Percentiles rank a stretch among this genome's conserved stretches.
Evolutionary conservation across 23 tunicate species (phyloP).

Genomic region (Aplidium turbinatum): DNA sequence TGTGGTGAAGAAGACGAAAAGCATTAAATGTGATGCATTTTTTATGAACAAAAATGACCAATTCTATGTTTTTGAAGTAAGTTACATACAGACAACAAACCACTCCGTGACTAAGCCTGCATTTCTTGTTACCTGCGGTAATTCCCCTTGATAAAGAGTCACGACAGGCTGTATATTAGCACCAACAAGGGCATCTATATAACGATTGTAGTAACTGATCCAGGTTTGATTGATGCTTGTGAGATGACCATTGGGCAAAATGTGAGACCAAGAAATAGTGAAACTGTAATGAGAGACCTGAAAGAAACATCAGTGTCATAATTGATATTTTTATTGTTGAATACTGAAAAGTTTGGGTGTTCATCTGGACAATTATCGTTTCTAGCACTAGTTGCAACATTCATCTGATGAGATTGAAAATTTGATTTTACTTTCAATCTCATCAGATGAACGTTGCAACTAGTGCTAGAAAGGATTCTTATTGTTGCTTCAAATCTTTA

Average conservation of each 20-base stretch:
- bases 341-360: too few relatives aligned
- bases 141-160: slow-evolving; percentile 67
- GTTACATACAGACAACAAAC: background rate
- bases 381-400: too few relatives aligned
- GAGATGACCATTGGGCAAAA: slow-evolving; percentile 42
- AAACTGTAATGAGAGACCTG: slow-evolving; percentile 61
- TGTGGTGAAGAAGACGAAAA: too few relatives aligned
- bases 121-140: slow-evolving; percentile 13
- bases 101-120: background rate
- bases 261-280: slow-evolving; percentile 68
- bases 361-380: too few relatives aligned
- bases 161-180: slow-evolving; percentile 55
- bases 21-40: too few relatives aligned
- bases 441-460: too few relatives aligned
- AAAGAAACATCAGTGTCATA: background rate
- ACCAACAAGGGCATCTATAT: slow-evolving; percentile 29
- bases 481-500: too few relatives aligned
- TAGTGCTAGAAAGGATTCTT: too few relatives aligned
- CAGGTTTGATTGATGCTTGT: slow-evolving; percentile 22
- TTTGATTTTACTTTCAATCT: too few relatives aligned
- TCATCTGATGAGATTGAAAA: too few relatives aligned
- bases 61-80: background rate
- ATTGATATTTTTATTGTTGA: background rate
- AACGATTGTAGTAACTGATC: slow-evolving; percentile 33
- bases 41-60: too few relatives aligned